A percentile compares a stretch with the other conserved stretches of the same genome.
phyloP scores from a whole-genome alignment of 2,113 vertebrate species.

The Malaclemys terrapin region DNA sequence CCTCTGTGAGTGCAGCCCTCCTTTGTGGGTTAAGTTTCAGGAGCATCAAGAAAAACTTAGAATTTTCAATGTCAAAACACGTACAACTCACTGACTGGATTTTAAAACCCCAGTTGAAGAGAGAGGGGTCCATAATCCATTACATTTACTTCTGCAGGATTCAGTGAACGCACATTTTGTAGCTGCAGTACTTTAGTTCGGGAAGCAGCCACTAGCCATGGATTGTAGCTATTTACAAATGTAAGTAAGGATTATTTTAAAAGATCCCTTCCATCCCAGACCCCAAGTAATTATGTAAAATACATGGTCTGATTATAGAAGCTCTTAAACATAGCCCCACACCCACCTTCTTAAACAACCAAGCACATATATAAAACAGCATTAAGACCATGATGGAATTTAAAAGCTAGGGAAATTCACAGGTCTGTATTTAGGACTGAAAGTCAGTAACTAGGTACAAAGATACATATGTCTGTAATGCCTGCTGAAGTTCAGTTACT shows the following conservation, averaged over 20 bases:
- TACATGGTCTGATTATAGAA: not conserved
- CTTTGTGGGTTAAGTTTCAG: accelerated
- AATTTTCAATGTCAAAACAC: accelerated
- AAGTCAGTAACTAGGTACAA: not conserved
- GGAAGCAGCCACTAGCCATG: not conserved
- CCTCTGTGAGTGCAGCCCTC: not conserved
- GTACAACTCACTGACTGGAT: not conserved
- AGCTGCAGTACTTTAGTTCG: accelerated
- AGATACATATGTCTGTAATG: not conserved
- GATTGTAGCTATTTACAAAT: not conserved
- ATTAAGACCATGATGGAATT: accelerated
- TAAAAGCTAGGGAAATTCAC: not conserved
- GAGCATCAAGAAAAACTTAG: accelerated
- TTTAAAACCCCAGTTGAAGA: not conserved
- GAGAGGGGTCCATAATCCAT: not conserved
- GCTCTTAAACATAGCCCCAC: not conserved
- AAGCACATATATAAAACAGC: accelerated
- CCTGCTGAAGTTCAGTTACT: not conserved
- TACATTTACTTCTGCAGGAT: not conserved
- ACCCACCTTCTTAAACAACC: not conserved
- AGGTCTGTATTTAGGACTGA: not conserved
- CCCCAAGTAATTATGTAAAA: not conserved
- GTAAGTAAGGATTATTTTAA: not conserved
- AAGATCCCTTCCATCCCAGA: not conserved
- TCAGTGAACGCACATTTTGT: no score